These are phyloP conservation scores for Heliconius hewitsoni DNA, from an alignment of 1,140 invertebrate species.

Conservation along the genomic window DNA sequence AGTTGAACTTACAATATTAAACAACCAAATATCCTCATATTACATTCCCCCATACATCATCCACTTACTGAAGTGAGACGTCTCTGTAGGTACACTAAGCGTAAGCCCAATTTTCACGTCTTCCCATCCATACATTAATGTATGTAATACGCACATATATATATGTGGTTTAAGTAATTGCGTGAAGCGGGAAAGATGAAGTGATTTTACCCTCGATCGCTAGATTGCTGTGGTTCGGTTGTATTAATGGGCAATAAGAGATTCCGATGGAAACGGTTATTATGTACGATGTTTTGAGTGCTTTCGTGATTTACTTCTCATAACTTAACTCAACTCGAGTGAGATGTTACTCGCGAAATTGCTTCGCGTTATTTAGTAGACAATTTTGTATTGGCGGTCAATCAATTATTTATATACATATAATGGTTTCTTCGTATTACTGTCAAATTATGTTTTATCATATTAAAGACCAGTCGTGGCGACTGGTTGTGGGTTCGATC, in stretches of 20 bases:
- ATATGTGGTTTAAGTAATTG: conserved; percentile 46
- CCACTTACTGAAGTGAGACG: not conserved
- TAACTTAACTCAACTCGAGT: conserved; percentile 46
- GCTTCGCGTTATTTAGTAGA: conserved; percentile 34
- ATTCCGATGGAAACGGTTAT: conserved; percentile 47
- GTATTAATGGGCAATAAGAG: conserved; percentile 53
- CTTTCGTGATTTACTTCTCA: conserved; percentile 47
- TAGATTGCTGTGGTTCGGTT: conserved; percentile 48
- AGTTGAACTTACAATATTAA: not conserved
- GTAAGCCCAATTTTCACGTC: conserved; percentile 14
- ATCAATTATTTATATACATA: conserved; percentile 20
- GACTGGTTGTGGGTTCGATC: too few relatives aligned
- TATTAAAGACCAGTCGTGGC: not conserved
- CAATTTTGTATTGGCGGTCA: conserved; percentile 21
- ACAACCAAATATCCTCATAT: not conserved
- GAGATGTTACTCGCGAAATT: conserved; percentile 44
- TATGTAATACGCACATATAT: not conserved
- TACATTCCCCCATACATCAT: not conserved
- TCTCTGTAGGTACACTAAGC: conserved; percentile 6
- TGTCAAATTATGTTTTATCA: conserved; percentile 35
- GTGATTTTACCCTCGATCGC: conserved; percentile 57
- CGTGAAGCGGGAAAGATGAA: conserved; percentile 50
- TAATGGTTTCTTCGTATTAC: conserved; percentile 25
- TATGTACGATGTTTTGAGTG: conserved; percentile 40
- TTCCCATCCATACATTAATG: not conserved